phyloP scores from a whole-genome alignment of 1,140 invertebrate genomes.

The Pseudomyrmex cubaensis region DNA sequence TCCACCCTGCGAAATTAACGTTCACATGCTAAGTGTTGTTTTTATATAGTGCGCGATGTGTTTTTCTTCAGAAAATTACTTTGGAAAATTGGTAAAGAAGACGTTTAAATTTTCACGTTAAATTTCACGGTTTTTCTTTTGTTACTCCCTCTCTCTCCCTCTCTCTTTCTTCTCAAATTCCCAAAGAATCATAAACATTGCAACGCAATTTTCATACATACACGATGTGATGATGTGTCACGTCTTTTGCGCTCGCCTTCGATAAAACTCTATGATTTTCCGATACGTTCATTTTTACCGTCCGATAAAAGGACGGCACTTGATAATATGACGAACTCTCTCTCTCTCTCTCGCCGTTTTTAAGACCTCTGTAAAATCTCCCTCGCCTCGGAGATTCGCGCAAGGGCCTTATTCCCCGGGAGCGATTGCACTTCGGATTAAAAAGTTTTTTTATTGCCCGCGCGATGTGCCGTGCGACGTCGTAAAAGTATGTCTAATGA shows the following conservation, averaged over 20 bases:
- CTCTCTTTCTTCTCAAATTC: background rate
- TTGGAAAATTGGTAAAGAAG: background rate
- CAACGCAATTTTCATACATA: background rate
- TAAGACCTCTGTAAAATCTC: conserved; percentile 41
- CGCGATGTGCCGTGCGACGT: conserved; percentile 28
- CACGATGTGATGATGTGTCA: background rate
- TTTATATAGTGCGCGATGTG: background rate
- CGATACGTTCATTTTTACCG: conserved; percentile 38
- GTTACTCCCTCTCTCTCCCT: background rate
- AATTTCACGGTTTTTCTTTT: background rate
- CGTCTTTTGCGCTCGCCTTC: background rate
- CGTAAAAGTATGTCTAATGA: conserved; percentile 60
- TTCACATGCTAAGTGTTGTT: conserved; percentile 10
- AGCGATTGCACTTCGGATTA: conserved; percentile 44
- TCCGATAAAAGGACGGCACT: conserved; percentile 14
- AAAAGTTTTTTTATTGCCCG: conserved; percentile 54
- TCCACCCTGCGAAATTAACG: background rate
- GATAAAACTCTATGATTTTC: conserved; percentile 22
- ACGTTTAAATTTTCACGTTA: too few species aligned
- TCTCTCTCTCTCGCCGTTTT: background rate
- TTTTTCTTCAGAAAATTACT: background rate
- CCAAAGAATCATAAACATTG: background rate
- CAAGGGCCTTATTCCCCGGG: background rate
- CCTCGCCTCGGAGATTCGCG: background rate
- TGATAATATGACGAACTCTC: background rate